Evolutionary conservation across 2,113 vertebrate genomes (phyloP).

Genomic region (Phylloscopus whistleri): DNA sequence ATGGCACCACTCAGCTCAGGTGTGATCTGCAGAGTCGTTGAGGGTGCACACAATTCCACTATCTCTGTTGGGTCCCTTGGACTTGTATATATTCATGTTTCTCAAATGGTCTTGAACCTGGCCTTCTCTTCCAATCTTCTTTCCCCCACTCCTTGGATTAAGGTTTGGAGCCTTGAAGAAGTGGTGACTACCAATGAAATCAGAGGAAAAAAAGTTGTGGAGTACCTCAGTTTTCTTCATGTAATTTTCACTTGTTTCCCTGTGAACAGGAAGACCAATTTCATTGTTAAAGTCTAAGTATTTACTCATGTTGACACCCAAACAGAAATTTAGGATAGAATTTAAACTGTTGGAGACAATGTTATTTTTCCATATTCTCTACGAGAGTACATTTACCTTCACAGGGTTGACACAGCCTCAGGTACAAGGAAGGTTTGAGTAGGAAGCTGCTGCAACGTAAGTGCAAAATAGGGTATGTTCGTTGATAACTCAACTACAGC

Average conservation of each 20-base stretch:
- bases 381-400: not conserved
- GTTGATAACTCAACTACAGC: not conserved
- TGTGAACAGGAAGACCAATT: not conserved
- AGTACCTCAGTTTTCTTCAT: not conserved
- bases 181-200: not conserved
- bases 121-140: not conserved
- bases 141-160: not conserved
- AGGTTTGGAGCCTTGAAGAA: not conserved
- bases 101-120: not conserved
- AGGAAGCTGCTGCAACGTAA: accelerated
- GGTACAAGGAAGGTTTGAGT: not conserved
- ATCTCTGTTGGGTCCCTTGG: accelerated
- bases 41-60: not conserved
- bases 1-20: not conserved
- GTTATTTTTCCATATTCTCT: not conserved
- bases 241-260: not conserved
- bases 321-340: not conserved
- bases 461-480: not conserved
- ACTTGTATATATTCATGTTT: not conserved
- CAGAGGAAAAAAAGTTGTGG: not conserved
- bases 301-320: not conserved
- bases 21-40: not conserved
- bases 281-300: not conserved
- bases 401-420: not conserved
- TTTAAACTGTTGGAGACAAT: not conserved